Conservation (phyloP, 2,113 vertebrate genomes). For the Microtus oregoni region DNA sequence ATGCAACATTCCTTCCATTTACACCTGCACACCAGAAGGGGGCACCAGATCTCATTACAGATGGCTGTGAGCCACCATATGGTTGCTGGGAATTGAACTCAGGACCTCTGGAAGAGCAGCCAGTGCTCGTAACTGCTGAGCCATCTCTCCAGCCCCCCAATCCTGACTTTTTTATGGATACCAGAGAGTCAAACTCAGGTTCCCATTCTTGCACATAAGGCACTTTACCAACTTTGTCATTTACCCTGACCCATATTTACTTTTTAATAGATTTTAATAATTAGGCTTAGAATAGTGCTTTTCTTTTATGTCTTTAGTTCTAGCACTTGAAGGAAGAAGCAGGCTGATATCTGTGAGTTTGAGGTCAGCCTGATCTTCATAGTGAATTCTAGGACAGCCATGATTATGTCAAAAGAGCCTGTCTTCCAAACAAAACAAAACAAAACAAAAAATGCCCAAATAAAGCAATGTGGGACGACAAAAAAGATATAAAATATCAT, state of each 20-base stretch:
- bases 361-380: not conserved
- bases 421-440: not conserved
- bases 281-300: conserved; percentile 47
- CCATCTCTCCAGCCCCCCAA: not conserved
- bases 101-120: too few species aligned
- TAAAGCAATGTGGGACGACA: not conserved
- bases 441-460: not conserved
- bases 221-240: not conserved
- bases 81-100: too few species aligned
- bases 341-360: not conserved
- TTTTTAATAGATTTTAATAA: conserved; percentile 8
- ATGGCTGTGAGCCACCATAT: too few species aligned
- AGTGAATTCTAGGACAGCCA: not conserved
- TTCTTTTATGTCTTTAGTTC: not conserved
- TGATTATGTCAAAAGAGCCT: not conserved
- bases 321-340: not conserved
- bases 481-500: not conserved
- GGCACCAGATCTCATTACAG: too few species aligned
- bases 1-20: too few species aligned
- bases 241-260: not conserved
- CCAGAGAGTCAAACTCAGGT: not conserved
- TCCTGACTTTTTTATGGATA: not conserved
- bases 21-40: too few species aligned
- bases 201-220: not conserved
- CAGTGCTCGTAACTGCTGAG: too few species aligned